Evolutionary conservation across 2,888 invertebrate genomes (phyloP), one percentile per base, ranked within the genome.

Genomic region (Colletes collaris): DNA sequence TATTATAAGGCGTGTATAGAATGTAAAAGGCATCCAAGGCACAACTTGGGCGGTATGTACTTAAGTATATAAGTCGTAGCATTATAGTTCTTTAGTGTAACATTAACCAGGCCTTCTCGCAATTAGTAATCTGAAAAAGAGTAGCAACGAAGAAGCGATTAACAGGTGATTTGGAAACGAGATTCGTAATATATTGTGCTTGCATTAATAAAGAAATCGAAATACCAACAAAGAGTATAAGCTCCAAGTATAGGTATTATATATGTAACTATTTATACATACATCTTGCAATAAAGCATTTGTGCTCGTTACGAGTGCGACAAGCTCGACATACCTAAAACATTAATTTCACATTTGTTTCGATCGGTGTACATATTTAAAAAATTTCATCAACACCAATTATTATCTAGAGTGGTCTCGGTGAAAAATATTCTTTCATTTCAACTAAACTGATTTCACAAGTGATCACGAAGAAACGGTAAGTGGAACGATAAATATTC

Each of bases 11-110:
- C 19, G 59, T 65, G 40, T 81, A 76, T 53, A 52, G 37, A 74
- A 63, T 74, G 67, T 74, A 82, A 81, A 86, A 84, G 72, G 70
- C 84, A 76, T 81, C 70, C 80, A 86, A 86, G 86, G 86, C 86
- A 86, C 84, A 73, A 86, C 73, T 79, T 78, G 76, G 75, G 79
- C 76, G 86, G 80, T 63, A 75, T 58, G 50, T 73, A 59, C 16
- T 72, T 55, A 69, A 72, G 35, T 53, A 73, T 62, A 63, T 66
- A 69, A 55, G 60, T 53, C 56, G 46, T 59, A 70, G 60, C 56
- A n/a, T 46, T n/a, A 66, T 35, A 62, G 19, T 72, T 59, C 13
- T 7, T 64, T 52, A 35, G 27, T 50, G 49, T 49, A 65, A 69
- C 16, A 70, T 46, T 62, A 46, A 19, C 10, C 19, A 69, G 63